Evolutionary conservation across 2,113 vertebrate genomes (phyloP).

Genomic region (Verasper variegatus): DNA sequence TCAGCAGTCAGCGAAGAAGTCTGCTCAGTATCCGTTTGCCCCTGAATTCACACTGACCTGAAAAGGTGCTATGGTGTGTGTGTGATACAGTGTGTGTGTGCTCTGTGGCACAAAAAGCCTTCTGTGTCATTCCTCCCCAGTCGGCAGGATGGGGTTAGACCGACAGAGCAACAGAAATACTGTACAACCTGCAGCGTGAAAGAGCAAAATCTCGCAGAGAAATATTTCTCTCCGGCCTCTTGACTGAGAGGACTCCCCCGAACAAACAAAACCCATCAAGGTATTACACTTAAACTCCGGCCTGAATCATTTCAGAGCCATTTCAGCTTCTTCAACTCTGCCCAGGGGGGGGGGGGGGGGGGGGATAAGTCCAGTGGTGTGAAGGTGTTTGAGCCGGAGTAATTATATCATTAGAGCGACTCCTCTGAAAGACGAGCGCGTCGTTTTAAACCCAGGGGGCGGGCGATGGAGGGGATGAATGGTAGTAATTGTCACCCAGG

Average conservation of each 20-base stretch:
- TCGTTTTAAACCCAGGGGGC: slow-evolving; percentile 73
- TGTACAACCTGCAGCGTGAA: slow-evolving; percentile 26
- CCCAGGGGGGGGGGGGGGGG: slow-evolving; percentile 21
- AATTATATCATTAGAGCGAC: slow-evolving; percentile 78
- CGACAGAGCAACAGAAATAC: slow-evolving; percentile 20
- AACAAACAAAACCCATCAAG: neutral
- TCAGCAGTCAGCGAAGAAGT: slow-evolving; percentile 4
- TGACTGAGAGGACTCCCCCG: neutral
- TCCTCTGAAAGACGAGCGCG: slow-evolving; percentile 71
- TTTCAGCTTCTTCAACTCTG: slow-evolving; percentile 27
- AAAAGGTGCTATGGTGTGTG: neutral
- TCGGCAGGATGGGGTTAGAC: slow-evolving; percentile 50
- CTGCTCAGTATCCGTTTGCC: slow-evolving; percentile 15
- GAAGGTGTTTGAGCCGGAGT: slow-evolving; percentile 68
- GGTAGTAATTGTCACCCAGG: slow-evolving; percentile 79
- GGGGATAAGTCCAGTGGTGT: slow-evolving; percentile 39
- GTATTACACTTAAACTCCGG: slow-evolving; percentile 36
- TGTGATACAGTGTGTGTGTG: too few species aligned
- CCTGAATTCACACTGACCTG: slow-evolving; percentile 36
- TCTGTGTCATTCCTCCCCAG: slow-evolving; percentile 41
- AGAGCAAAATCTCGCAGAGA: neutral
- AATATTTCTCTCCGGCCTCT: neutral
- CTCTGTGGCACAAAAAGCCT: slow-evolving; percentile 53
- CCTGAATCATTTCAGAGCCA: slow-evolving; percentile 31
- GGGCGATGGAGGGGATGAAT: slow-evolving; percentile 66